Evolutionary conservation across 1,140 invertebrate species (phyloP).

Genomic region (Bombus pascuorum): DNA sequence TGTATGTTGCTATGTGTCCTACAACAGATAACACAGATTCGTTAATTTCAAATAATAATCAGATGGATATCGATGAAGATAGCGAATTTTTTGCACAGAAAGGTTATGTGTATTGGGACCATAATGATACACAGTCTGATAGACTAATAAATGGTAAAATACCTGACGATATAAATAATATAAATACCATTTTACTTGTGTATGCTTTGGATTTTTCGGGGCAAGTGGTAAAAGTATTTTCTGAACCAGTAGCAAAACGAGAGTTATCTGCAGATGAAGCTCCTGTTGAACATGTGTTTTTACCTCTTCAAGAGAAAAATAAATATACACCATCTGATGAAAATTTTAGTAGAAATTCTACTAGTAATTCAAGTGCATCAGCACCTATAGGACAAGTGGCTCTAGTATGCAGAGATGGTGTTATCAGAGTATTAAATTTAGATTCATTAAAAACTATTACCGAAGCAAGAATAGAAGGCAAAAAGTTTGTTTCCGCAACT

Average conservation of each 20-base stretch:
- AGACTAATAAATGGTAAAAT: constrained; percentile 74
- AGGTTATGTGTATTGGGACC: constrained; percentile 80
- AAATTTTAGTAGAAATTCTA: constrained; percentile 41
- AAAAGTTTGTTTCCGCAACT: constrained; percentile 88
- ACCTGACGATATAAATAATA: constrained; percentile 60
- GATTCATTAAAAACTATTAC: constrained; percentile 85
- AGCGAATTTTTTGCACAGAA: constrained; percentile 77
- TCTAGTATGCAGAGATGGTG: constrained; percentile 87
- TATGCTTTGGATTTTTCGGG: constrained; percentile 84
- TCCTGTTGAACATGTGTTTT: constrained; percentile 86
- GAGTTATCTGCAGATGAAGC: constrained; percentile 86
- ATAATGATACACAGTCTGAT: constrained; percentile 74
- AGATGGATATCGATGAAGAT: constrained; percentile 82
- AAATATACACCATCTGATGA: constrained; percentile 36
- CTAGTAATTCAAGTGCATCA: constrained; percentile 34
- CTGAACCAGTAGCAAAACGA: constrained; percentile 85
- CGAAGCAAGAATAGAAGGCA: constrained; percentile 85
- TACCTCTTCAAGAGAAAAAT: constrained; percentile 83
- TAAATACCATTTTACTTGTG: constrained; percentile 81
- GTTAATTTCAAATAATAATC: constrained; percentile 73
- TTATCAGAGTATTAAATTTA: constrained; percentile 86
- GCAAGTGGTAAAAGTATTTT: constrained; percentile 83
- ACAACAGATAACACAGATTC: constrained; percentile 50
- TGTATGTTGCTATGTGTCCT: constrained; percentile 85
- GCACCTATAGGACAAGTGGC: constrained; percentile 79